phyloP scores from a whole-genome alignment of 2,113 vertebrate genomes.

The Cyprinus carpio region DNA sequence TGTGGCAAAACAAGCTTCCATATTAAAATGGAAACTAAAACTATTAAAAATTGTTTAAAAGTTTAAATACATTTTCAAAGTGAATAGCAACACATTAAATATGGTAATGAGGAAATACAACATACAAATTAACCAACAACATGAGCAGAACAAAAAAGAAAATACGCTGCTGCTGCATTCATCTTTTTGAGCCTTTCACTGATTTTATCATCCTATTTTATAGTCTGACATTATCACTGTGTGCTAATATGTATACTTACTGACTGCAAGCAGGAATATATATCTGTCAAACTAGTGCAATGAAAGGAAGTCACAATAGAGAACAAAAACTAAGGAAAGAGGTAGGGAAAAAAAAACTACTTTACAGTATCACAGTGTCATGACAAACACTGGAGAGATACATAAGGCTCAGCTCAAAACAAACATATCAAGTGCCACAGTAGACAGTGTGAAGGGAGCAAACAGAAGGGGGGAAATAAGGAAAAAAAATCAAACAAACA shows the following conservation, averaged over 20 bases:
- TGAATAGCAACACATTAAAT: background rate
- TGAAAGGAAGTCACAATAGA: conserved; percentile 6
- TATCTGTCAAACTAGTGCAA: background rate
- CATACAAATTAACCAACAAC: background rate
- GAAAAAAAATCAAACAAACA: background rate
- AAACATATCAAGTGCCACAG: conserved; percentile 8
- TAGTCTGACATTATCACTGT: background rate
- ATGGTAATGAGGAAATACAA: background rate
- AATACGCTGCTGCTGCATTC: background rate
- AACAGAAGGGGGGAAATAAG: background rate
- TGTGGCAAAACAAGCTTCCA: background rate
- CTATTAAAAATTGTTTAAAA: background rate
- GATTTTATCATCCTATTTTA: background rate
- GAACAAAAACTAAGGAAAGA: background rate
- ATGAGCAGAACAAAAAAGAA: background rate
- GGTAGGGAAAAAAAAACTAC: background rate
- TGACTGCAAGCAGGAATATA: background rate
- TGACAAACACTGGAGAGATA: background rate
- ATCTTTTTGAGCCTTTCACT: background rate
- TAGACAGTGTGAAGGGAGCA: background rate
- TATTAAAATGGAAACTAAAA: background rate
- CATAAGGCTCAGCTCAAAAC: conserved; percentile 7
- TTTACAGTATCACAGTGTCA: background rate
- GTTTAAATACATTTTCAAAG: too few relatives aligned
- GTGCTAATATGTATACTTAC: background rate